These are phyloP conservation scores for Leucoraja ocellata DNA, from an alignment of 2,797 vertebrate genomes.

Conservation along the genomic window DNA sequence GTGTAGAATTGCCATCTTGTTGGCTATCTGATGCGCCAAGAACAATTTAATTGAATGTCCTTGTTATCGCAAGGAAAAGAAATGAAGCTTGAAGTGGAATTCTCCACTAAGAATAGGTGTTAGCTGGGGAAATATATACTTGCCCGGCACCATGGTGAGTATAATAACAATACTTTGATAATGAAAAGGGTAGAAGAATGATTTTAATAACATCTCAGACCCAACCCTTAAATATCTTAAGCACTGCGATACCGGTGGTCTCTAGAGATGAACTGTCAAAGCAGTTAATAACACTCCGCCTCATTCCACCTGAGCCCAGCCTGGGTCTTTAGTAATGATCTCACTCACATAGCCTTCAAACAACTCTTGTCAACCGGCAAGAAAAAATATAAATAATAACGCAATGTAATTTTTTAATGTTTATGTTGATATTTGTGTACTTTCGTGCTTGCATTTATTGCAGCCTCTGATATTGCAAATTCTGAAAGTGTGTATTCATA, in stretches of 20 bases:
- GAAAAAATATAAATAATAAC: not conserved
- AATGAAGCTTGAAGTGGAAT: not conserved
- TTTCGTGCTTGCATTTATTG: not conserved
- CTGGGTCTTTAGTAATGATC: conserved; percentile 7
- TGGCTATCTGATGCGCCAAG: not conserved
- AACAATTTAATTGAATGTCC: not conserved
- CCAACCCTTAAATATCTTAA: not conserved
- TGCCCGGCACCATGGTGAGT: not conserved
- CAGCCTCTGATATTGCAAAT: not conserved
- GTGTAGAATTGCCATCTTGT: not conserved
- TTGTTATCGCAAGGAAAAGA: not conserved
- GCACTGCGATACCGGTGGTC: not conserved
- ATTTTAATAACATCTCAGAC: conserved; percentile 4
- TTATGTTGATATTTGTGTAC: not conserved
- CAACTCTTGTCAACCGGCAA: not conserved
- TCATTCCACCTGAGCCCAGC: conserved; percentile 1
- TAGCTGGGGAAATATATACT: not conserved
- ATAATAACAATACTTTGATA: not conserved
- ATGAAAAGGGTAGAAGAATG: not conserved
- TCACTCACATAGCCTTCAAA: not conserved
- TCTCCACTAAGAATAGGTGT: not conserved
- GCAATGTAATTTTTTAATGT: not conserved
- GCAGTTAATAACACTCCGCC: conserved; percentile 10
- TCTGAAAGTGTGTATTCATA: not conserved
- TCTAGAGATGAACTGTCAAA: conserved; percentile 21